phyloP scores from a whole-genome alignment of 2,797 vertebrate species.

The Carduelis carduelis region DNA sequence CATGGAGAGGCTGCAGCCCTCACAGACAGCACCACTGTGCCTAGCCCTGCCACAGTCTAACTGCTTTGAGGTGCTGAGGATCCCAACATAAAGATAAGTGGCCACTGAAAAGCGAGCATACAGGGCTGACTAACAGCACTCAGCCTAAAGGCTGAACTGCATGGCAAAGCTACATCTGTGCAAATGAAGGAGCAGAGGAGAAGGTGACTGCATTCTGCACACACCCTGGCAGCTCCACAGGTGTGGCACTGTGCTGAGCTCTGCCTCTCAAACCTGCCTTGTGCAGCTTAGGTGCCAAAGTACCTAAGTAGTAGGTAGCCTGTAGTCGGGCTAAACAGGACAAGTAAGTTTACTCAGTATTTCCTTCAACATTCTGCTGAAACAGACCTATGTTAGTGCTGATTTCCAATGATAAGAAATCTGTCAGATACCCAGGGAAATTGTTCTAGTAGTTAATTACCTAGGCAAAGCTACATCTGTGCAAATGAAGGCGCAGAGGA shows the following conservation, averaged over 20 bases:
- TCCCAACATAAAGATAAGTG: background rate
- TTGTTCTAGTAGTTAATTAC: no score
- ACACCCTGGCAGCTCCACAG: background rate
- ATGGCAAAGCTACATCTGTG: background rate
- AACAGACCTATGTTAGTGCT: no score
- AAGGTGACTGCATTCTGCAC: background rate
- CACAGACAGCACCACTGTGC: background rate
- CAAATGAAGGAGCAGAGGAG: background rate
- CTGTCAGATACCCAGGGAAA: no score
- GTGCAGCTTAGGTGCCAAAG: background rate
- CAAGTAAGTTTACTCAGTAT: no score
- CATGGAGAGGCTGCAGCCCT: accelerated
- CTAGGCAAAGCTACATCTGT: background rate
- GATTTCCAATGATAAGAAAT: no score
- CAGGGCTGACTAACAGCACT: background rate
- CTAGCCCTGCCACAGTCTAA: background rate
- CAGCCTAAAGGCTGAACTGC: background rate
- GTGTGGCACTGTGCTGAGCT: background rate
- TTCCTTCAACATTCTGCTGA: no score
- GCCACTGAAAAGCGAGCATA: accelerated
- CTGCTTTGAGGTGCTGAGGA: background rate
- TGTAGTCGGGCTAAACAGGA: no score
- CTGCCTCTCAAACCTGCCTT: background rate
- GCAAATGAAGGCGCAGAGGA: background rate
- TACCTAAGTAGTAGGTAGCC: background rate